Percentiles rank a stretch among this genome's conserved stretches.
Conservation (phyloP, 2,888 invertebrate species). For the Ditula angustiorana region DNA sequence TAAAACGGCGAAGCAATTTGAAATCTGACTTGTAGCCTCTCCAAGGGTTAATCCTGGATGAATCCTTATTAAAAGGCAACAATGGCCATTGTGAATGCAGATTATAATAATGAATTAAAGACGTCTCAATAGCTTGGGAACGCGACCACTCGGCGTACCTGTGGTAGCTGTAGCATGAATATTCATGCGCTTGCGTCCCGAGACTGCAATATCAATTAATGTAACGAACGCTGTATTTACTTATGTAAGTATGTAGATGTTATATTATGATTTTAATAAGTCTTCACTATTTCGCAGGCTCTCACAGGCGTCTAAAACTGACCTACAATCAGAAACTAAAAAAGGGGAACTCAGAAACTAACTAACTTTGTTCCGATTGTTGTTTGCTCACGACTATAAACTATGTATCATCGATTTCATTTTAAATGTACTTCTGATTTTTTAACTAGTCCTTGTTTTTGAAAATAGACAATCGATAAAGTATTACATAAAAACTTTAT, state of each 20-base stretch:
- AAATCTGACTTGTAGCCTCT: conserved; percentile 30
- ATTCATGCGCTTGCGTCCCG: conserved; percentile 47
- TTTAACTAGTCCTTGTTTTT: neutral
- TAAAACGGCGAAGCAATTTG: conserved; percentile 27
- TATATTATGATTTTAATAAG: conserved; percentile 22
- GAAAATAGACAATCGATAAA: neutral
- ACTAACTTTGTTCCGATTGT: too few species aligned
- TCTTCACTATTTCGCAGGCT: neutral
- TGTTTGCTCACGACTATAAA: too few species aligned
- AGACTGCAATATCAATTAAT: conserved; percentile 48
- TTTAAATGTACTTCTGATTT: too few species aligned
- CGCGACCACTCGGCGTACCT: conserved; percentile 43
- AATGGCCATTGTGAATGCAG: conserved; percentile 35
- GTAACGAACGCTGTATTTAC: conserved; percentile 34
- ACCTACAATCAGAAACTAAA: too few species aligned
- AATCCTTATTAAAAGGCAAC: conserved; percentile 34
- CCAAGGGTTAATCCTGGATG: conserved; percentile 25
- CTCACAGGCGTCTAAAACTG: too few species aligned
- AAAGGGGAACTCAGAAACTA: too few species aligned
- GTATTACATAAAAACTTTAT: neutral
- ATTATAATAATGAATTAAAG: conserved; percentile 48
- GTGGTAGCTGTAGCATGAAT: conserved; percentile 48
- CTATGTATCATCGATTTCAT: too few species aligned
- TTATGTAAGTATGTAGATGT: conserved; percentile 18
- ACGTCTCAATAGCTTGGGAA: conserved; percentile 44